Evolutionary conservation across 2,113 vertebrate species (phyloP).

Genomic region (Vireo altiloquus): DNA sequence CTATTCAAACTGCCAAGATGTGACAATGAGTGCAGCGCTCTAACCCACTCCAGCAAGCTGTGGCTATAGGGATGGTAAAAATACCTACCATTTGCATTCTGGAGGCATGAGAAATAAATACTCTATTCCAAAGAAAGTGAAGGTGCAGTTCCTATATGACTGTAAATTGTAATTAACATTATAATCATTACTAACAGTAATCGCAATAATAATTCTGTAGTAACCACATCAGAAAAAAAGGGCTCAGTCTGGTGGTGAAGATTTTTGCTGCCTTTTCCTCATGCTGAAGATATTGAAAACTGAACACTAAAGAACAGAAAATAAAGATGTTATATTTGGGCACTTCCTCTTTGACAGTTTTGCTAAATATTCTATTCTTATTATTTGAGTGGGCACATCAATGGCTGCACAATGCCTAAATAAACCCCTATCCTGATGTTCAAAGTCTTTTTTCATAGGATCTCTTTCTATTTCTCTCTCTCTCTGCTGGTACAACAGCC

Average conservation of each 20-base stretch:
- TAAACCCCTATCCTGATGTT: neutral
- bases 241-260: neutral
- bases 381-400: neutral
- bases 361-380: neutral
- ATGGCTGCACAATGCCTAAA: neutral
- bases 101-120: neutral
- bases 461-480: neutral
- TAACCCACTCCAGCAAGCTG: neutral
- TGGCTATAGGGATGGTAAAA: neutral
- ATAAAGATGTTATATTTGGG: neutral
- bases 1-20: neutral
- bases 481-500: neutral
- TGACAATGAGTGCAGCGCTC: fast-evolving
- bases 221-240: neutral
- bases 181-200: neutral
- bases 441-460: neutral
- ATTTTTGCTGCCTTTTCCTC: neutral
- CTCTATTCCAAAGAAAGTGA: neutral
- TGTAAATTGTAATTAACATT: neutral
- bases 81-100: neutral
- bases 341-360: neutral
- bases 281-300: neutral
- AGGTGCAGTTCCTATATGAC: neutral
- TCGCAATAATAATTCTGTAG: neutral
- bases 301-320: neutral